Evolutionary conservation across 1,140 invertebrate genomes (phyloP).

Genomic region (Caenorhabditis inopinata): DNA sequence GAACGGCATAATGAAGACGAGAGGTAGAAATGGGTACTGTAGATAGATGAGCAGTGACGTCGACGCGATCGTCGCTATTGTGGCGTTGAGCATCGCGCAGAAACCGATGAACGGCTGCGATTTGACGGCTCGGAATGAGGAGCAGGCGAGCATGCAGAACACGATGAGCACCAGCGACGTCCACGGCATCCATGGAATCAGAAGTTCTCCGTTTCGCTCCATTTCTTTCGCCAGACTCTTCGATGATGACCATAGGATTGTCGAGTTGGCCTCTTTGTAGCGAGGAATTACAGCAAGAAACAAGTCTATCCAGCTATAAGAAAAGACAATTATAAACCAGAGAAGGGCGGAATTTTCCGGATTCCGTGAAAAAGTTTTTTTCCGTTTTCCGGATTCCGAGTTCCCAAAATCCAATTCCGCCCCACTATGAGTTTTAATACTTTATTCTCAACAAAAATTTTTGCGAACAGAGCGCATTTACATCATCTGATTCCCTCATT

Average conservation of each 20-base stretch:
- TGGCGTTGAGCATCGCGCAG: slow-evolving; percentile 60
- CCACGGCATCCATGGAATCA: slow-evolving; percentile 62
- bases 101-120: slow-evolving; percentile 61
- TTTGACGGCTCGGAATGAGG: slow-evolving; percentile 42
- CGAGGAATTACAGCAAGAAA: slow-evolving; percentile 32
- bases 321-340: no score
- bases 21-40: slow-evolving; percentile 58
- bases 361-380: no score
- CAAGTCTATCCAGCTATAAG: slow-evolving; percentile 37
- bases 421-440: no score
- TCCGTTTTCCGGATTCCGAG: no score
- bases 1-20: slow-evolving; percentile 63
- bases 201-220: slow-evolving; percentile 59
- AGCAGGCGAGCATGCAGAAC: slow-evolving; percentile 57
- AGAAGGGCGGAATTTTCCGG: no score
- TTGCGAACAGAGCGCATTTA: no score
- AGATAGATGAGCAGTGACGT: slow-evolving; percentile 55
- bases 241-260: slow-evolving; percentile 52
- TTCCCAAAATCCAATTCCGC: no score
- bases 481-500: no score
- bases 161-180: slow-evolving; percentile 54
- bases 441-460: no score
- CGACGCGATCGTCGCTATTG: slow-evolving; percentile 54
- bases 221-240: slow-evolving; percentile 56
- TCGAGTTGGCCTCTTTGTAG: slow-evolving; percentile 46